phyloP scores from a whole-genome alignment of 2,797 vertebrate genomes.

The Pipistrellus pipistrellus region DNA sequence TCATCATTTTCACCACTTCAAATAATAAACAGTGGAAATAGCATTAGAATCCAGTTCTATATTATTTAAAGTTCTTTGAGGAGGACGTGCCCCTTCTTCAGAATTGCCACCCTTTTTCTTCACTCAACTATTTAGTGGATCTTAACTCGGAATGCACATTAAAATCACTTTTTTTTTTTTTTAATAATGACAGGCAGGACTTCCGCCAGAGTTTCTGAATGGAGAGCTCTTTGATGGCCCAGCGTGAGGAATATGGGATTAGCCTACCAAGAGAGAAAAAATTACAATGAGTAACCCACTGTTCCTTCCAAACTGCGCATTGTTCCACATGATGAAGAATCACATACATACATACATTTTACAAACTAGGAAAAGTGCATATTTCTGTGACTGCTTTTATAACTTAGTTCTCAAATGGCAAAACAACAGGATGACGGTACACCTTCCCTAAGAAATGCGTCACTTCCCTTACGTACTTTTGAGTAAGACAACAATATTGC shows the following conservation, averaged over 20 bases:
- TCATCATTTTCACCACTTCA: not conserved
- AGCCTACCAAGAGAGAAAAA: not conserved
- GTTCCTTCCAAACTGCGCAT: not conserved
- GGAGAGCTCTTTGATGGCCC: not conserved
- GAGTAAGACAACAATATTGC: not conserved
- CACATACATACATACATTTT: not conserved
- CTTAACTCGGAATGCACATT: not conserved
- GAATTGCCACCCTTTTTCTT: not conserved
- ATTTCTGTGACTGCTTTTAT: not conserved
- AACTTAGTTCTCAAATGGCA: not conserved
- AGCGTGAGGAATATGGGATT: not conserved
- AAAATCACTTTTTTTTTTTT: not conserved
- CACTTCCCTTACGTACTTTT: not conserved
- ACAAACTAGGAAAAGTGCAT: not conserved
- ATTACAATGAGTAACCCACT: not conserved
- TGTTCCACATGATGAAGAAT: not conserved
- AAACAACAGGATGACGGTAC: not conserved
- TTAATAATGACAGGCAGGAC: not conserved
- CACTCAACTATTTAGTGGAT: not conserved
- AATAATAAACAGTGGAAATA: not conserved
- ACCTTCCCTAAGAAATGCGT: not conserved
- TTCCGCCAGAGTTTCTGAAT: slow-evolving; percentile 5
- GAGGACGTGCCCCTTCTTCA: not conserved
- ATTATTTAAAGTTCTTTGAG: slow-evolving; percentile 5
- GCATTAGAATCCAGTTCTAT: not conserved